A percentile compares a stretch with the other conserved stretches of the same genome.
Conservation (phyloP, 64 coral and sea anemone genomes). For the Porites lutea region DNA sequence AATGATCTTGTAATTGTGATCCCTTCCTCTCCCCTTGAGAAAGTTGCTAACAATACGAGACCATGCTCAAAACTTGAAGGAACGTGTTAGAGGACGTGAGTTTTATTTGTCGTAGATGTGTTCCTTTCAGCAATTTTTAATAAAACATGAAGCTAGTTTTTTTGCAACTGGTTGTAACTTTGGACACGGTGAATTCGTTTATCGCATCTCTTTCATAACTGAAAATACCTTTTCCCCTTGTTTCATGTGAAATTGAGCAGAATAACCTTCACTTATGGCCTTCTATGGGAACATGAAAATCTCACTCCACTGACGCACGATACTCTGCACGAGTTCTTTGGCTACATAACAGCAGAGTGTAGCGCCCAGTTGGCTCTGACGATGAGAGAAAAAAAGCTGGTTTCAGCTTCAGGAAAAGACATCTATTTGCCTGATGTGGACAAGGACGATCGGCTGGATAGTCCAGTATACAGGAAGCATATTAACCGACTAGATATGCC, state of each 20-base stretch:
- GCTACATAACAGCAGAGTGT: conserved; percentile 38
- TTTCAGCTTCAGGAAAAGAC: conserved; percentile 59
- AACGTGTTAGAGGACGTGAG: no score
- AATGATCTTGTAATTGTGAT: no score
- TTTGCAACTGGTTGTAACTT: no score
- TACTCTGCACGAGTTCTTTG: conserved; percentile 69
- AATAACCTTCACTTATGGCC: conserved; percentile 55
- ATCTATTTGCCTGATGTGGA: conserved; percentile 66
- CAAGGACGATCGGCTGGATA: neutral
- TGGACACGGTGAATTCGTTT: no score
- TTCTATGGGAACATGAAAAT: conserved; percentile 67
- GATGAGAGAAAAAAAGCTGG: conserved; percentile 45
- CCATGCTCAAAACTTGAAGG: no score
- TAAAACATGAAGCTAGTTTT: no score
- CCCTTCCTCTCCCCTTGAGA: no score
- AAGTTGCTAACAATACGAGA: no score
- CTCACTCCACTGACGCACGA: conserved; percentile 56
- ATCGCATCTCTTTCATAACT: no score
- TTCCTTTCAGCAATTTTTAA: no score
- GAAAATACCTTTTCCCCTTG: neutral
- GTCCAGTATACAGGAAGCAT: conserved; percentile 37
- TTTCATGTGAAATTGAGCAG: conserved; percentile 1
- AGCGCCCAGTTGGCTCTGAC: conserved; percentile 28
- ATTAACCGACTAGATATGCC: conserved; percentile 52
- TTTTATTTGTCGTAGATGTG: no score